Conservation (phyloP, 1,140 invertebrate species). For the Sitophilus oryzae region DNA sequence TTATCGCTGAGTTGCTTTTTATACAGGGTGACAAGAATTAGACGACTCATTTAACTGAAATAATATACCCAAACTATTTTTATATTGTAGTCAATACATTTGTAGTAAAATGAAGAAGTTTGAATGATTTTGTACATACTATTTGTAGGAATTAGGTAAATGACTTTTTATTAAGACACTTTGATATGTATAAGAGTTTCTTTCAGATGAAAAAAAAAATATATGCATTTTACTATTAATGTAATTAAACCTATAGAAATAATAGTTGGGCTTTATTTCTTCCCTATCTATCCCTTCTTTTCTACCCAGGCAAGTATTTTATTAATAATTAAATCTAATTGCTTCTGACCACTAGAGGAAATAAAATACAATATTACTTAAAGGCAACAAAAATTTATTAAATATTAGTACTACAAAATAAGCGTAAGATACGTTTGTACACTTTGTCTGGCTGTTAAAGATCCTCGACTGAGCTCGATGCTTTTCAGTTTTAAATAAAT, state of each 20-base stretch:
- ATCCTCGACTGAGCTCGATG: too few species aligned
- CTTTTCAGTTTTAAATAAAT: too few species aligned
- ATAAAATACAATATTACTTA: too few species aligned
- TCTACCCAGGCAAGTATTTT: neutral
- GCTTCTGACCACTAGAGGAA: neutral
- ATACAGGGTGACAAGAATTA: slow-evolving; percentile 14
- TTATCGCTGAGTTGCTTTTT: neutral
- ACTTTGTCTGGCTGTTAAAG: too few species aligned
- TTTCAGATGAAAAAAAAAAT: slow-evolving; percentile 16
- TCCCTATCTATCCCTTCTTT: neutral
- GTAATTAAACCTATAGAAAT: slow-evolving; percentile 22
- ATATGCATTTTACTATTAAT: slow-evolving; percentile 18
- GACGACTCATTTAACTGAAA: neutral
- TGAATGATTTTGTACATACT: slow-evolving; percentile 18
- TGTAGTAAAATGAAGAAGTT: slow-evolving; percentile 8
- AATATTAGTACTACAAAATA: too few species aligned
- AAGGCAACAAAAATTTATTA: too few species aligned
- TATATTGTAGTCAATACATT: slow-evolving; percentile 11
- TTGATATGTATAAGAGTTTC: slow-evolving; percentile 22
- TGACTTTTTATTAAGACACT: slow-evolving; percentile 22
- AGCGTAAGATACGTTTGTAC: too few species aligned
- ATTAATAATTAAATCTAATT: neutral
- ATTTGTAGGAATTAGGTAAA: slow-evolving; percentile 10
- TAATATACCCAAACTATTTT: neutral
- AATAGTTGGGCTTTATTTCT: slow-evolving; percentile 7